Evolutionary conservation across 2,888 invertebrate genomes (phyloP), one percentile per base, ranked within the genome.

Genomic region (Drosophila hawaiiensis): DNA sequence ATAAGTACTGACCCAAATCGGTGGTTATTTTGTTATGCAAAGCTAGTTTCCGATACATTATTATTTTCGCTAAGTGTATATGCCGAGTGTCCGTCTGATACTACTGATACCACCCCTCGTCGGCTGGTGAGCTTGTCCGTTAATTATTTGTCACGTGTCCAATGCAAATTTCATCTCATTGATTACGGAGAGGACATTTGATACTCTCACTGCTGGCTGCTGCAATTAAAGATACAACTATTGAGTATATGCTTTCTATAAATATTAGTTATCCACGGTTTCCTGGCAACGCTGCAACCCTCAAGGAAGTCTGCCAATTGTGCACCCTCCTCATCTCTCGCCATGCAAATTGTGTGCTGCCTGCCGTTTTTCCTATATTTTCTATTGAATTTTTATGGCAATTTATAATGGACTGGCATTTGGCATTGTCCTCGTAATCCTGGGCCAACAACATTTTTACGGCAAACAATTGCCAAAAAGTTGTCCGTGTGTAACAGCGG

Each of bases 141-240:
- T 86, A 90, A 91, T 92, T 91, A 90, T 91, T 84, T 91, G 91
- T 91, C 92, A 91, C 92, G 91, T 92, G 91, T 89, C 89, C 90
- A 91, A 91, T 91, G 92, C 91, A 91, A 91, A 91, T 91, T 91
- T 89, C 64, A 76, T 88, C 79, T 76, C 90, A 80, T 84, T 91
- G 85, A 86, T 91, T 87, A 79, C 77, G 73, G 58, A 49, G 73
- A 84, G 89, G 89, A 90, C 65, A 91, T 91, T 76, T 61, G 92
- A 91, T 90, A 88, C 78, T 77, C 85, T 88, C 73, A 35, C 70
- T 41, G 54, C 50, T 66, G 35, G 61, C 69, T 69, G 52, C 62
- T 83, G 89, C 84, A 84, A 84, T 84, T 84, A 90, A 75, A 83
- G 89, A 77, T 80, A 70, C 61, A 81, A 73, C 65, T 73, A 69